Percentiles rank a stretch among this genome's conserved stretches.
phyloP scores from a whole-genome alignment of 2,797 vertebrate species.

The Thaleichthys pacificus region DNA sequence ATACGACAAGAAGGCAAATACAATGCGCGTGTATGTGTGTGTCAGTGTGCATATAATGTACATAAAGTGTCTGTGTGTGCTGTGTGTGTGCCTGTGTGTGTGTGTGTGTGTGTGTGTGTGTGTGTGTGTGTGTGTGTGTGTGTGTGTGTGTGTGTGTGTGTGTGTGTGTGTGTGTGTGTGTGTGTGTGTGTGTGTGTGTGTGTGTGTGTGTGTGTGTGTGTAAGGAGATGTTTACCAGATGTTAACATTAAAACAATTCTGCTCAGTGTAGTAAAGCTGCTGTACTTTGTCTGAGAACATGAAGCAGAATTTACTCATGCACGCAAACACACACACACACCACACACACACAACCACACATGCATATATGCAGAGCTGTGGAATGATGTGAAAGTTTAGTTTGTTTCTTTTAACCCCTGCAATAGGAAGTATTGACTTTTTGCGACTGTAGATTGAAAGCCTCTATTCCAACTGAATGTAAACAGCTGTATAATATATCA shows the following conservation, averaged over 20 bases:
- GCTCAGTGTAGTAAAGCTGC: constrained; percentile 60
- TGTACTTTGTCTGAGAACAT: constrained; percentile 61
- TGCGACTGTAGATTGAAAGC: constrained; percentile 34
- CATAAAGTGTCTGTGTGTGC: constrained; percentile 23
- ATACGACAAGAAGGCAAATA: constrained; percentile 35
- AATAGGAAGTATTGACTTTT: constrained; percentile 65
- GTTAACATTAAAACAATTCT: constrained; percentile 63
- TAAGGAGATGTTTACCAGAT: constrained; percentile 68
- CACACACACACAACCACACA: constrained; percentile 21
- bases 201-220: constrained; percentile 21
- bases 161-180: constrained; percentile 16
- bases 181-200: constrained; percentile 15
- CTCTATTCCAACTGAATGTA: constrained; percentile 42
- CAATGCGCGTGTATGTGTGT: constrained; percentile 9
- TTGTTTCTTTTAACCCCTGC: constrained; percentile 50
- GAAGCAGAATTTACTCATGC: constrained; percentile 19
- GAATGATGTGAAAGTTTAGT: constrained; percentile 39
- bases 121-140: constrained; percentile 1
- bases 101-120: constrained; percentile 20
- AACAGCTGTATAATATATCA: constrained; percentile 62
- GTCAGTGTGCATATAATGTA: not conserved
- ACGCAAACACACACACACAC: constrained; percentile 18
- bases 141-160: constrained; percentile 23
- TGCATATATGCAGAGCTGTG: constrained; percentile 12
- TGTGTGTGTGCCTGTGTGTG: constrained; percentile 1